Conservation (phyloP, 2,113 vertebrate genomes). For the Lagopus leucura region DNA sequence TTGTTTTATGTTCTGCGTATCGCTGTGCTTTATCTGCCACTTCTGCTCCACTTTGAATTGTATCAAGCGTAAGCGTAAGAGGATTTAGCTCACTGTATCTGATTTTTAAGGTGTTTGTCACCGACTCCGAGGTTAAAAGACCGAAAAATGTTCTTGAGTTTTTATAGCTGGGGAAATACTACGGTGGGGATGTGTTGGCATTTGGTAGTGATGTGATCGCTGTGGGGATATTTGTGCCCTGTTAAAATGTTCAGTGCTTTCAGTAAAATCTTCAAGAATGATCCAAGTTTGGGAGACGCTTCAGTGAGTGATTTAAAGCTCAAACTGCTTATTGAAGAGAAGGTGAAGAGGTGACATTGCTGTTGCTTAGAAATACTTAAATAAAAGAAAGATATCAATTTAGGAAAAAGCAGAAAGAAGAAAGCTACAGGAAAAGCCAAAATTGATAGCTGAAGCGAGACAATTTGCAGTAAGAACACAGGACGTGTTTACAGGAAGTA, state of each 20-base stretch:
- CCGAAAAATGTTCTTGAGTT: neutral
- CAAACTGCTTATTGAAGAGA: constrained; percentile 21
- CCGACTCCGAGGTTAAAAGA: neutral
- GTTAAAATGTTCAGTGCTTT: neutral
- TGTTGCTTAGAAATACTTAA: constrained; percentile 60
- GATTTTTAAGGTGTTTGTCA: neutral
- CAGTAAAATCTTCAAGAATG: neutral
- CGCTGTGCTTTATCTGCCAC: neutral
- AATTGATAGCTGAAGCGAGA: constrained; percentile 51
- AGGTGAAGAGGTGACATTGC: constrained; percentile 34
- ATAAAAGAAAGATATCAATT: constrained; percentile 46
- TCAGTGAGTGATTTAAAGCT: constrained; percentile 14
- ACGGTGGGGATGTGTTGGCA: neutral
- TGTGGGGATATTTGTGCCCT: neutral
- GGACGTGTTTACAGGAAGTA: constrained; percentile 31
- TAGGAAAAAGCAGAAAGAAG: constrained; percentile 21
- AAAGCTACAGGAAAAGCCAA: constrained; percentile 44
- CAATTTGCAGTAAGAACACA: constrained; percentile 46
- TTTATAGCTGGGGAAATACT: neutral
- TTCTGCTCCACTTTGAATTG: neutral
- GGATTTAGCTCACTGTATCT: neutral
- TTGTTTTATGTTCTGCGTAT: neutral
- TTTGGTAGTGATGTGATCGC: neutral
- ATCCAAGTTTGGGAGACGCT: constrained; percentile 11
- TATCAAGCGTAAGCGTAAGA: neutral